Conservation (phyloP, 2,113 vertebrate species). For the Panthera tigris region DNA sequence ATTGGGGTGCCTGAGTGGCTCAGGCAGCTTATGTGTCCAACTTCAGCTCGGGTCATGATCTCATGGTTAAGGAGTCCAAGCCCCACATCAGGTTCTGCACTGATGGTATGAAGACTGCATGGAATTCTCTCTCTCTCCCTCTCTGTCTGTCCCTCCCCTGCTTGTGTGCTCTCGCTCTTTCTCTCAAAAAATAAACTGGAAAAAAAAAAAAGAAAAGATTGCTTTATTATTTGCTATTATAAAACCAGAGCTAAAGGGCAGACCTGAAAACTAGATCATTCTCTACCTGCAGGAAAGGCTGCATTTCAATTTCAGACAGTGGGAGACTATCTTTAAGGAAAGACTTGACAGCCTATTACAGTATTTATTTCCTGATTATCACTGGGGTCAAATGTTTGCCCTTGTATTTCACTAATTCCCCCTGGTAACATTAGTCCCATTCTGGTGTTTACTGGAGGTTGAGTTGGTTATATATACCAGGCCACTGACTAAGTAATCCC, state of each 20-base stretch:
- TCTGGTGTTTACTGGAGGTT: background rate
- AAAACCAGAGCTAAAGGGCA: conserved; percentile 17
- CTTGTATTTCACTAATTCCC: conserved; percentile 11
- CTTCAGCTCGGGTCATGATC: too few species aligned
- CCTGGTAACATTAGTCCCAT: background rate
- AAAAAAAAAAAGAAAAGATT: background rate
- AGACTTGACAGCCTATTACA: background rate
- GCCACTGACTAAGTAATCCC: background rate
- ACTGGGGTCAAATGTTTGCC: background rate
- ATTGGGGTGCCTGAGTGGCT: background rate
- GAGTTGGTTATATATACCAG: background rate
- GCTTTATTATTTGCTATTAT: background rate
- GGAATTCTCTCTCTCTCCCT: too few species aligned
- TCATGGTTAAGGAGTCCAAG: too few species aligned
- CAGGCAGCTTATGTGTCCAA: too few species aligned
- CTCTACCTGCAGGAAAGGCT: background rate
- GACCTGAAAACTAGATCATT: conserved; percentile 4
- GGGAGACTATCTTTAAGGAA: background rate
- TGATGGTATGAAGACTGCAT: too few species aligned
- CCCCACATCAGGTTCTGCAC: too few species aligned
- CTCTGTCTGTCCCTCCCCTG: too few species aligned
- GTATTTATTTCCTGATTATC: background rate
- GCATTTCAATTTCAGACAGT: background rate
- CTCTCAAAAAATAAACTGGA: too few species aligned
- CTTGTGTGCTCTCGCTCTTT: too few species aligned